These are phyloP conservation scores for Tragelaphus oryx DNA, from an alignment of 2,797 vertebrate genomes.

Conservation along the genomic window DNA sequence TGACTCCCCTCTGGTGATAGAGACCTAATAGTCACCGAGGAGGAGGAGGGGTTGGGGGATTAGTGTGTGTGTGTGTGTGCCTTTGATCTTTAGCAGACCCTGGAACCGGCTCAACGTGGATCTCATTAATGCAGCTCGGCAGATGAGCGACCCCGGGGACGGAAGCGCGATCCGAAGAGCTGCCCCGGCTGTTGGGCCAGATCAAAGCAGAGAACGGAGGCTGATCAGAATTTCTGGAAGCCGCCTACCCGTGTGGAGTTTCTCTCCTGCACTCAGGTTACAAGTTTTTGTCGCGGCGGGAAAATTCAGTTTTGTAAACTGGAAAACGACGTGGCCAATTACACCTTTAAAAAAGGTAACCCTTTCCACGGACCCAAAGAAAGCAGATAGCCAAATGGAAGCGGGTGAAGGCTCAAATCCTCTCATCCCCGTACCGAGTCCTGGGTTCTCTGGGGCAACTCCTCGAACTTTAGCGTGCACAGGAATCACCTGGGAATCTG, in stretches of 20 bases:
- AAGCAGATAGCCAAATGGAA: background rate
- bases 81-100: slow-evolving; percentile 23
- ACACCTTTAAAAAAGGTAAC: background rate
- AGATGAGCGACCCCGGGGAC: background rate
- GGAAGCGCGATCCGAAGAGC: slow-evolving; percentile 12
- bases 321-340: background rate
- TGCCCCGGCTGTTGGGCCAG: background rate
- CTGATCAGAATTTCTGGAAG: slow-evolving; percentile 1
- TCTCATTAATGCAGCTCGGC: background rate
- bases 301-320: background rate
- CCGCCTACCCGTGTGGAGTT: background rate
- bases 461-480: background rate
- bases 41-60: background rate
- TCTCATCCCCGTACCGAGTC: background rate
- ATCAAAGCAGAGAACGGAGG: background rate
- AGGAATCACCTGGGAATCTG: background rate
- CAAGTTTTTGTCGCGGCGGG: background rate
- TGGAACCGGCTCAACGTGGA: background rate
- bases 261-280: background rate
- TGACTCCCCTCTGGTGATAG: background rate
- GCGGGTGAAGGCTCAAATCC: background rate
- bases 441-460: background rate
- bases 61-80: background rate
- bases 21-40: background rate
- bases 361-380: background rate